Evolutionary conservation across 1,140 invertebrate genomes (phyloP), one percentile per base, ranked within the genome.

Genomic region (Parapsyche elsis): DNA sequence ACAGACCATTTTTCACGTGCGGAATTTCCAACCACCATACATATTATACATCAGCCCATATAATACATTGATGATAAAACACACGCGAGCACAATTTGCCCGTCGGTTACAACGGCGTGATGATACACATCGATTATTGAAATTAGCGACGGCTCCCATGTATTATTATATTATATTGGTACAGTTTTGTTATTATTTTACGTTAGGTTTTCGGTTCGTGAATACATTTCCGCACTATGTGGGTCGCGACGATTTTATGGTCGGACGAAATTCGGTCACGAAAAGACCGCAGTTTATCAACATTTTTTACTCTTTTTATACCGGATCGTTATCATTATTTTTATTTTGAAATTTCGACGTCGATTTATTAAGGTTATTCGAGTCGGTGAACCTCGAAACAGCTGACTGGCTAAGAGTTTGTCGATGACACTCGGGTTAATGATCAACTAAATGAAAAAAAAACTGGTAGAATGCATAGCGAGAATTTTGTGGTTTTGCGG

Each of bases 221-320:
- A 53, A 53, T 53, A 14, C 59, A 19, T 61, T 61, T 61, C 59
- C 16, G 59, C n/a, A 24, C 16, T 53, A 61, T 61, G 59, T 53
- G 59, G 21, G 59, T 61, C 21, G 64, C 64, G 23, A 67, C 24
- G 19, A 26, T 26, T 67, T 26, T 67, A 23, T 23, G 64, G 21
- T 67, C 21, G 23, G 24, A 30, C 49, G 49, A 67, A 67, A 67
- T 67, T 67, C 64, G 64, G 64, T 67, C 64, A 67, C 64, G 64
- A 26, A 26, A 23, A 21, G 24, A 12, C 49, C 49, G 49, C 49
- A 53, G 49, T 53, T 53, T 53, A 53, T 53, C 49, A 53, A 53
- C 49, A 26, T 24, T 67, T 61, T 21, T 10, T 59, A 23, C 59
- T 64, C 19, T 19, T 53, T 53, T 53, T 53, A 1, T 7, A 38